These are phyloP conservation scores for Tiaroga cobitis DNA, from an alignment of 2,797 vertebrate genomes.

Conservation along the genomic window DNA sequence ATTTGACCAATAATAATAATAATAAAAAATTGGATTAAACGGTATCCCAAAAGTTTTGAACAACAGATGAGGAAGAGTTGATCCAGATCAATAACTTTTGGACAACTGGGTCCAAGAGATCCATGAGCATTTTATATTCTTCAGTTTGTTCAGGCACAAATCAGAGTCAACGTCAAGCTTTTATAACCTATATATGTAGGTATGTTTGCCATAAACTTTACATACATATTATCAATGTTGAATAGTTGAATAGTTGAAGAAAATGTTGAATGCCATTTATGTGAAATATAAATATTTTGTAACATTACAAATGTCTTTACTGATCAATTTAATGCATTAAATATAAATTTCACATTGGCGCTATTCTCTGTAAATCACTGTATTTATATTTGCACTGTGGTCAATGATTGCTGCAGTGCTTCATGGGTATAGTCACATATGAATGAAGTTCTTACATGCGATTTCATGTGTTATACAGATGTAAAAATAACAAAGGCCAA, in stretches of 20 bases:
- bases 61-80: too few species aligned
- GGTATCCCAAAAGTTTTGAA: too few species aligned
- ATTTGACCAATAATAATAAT: too few species aligned
- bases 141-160: too few species aligned
- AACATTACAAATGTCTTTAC: background rate
- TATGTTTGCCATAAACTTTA: background rate
- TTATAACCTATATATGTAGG: background rate
- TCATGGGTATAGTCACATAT: background rate
- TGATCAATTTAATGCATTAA: background rate
- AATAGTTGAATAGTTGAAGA: too few species aligned
- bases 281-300: background rate
- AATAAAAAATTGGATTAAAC: too few species aligned
- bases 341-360: background rate
- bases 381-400: background rate
- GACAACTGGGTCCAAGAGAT: too few species aligned
- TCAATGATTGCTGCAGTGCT: background rate
- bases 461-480: background rate
- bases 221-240: background rate
- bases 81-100: background rate
- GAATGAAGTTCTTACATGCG: background rate
- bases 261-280: too few species aligned
- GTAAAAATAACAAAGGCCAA: background rate
- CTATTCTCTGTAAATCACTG: background rate
- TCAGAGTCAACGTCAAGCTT: too few species aligned
- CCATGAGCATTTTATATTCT: too few species aligned